Percentiles rank a stretch among this genome's conserved stretches.
Conservation (phyloP, 2,888 invertebrate species). For the Drosophila kanekoi region DNA sequence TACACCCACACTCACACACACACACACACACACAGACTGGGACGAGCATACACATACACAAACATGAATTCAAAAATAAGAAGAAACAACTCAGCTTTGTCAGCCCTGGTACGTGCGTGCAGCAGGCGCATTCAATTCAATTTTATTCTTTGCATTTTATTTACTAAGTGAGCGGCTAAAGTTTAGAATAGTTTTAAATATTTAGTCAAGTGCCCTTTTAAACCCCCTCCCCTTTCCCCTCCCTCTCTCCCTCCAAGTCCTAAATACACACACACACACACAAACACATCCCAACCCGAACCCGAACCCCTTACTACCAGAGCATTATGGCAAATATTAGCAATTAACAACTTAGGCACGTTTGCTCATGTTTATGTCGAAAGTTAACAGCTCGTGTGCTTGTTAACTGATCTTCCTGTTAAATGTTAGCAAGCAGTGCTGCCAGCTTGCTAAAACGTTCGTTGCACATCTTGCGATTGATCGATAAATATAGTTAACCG, state of each 20-base stretch:
- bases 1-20: constrained; percentile 26
- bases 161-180: constrained; percentile 69
- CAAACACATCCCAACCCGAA: neutral
- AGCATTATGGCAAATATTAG: neutral
- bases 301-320: neutral
- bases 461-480: constrained; percentile 7
- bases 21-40: constrained; percentile 31
- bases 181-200: constrained; percentile 64
- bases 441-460: constrained; percentile 5
- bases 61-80: constrained; percentile 16
- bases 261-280: neutral
- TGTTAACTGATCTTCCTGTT: constrained; percentile 18
- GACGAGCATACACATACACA: constrained; percentile 12
- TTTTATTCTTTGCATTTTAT: constrained; percentile 74
- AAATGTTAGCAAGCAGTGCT: constrained; percentile 13
- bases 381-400: constrained; percentile 10
- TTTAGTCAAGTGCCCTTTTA: constrained; percentile 58
- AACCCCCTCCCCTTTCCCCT: constrained; percentile 2
- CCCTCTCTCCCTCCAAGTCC: neutral
- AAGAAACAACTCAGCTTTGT: constrained; percentile 35
- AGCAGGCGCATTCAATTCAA: constrained; percentile 48
- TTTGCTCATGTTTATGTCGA: constrained; percentile 25
- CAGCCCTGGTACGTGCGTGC: constrained; percentile 32
- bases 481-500: constrained; percentile 13
- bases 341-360: constrained; percentile 15